A percentile compares a stretch with the other conserved stretches of the same genome.
phyloP scores from a whole-genome alignment of 2,113 vertebrate genomes.

The Gyps fulvus region DNA sequence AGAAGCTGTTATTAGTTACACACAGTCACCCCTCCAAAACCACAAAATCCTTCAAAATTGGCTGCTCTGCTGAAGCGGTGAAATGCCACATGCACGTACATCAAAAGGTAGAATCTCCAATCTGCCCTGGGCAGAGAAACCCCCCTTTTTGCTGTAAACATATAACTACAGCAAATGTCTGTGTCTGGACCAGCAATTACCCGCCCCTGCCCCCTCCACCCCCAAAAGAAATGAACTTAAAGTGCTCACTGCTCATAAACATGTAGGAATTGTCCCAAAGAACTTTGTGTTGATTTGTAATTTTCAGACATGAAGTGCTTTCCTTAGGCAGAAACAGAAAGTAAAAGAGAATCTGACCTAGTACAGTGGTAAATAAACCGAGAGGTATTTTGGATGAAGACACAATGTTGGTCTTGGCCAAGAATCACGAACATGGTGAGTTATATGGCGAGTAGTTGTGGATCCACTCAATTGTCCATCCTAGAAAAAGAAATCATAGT shows the following conservation, averaged over 20 bases:
- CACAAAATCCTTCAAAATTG: not conserved
- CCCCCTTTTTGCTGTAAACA: not conserved
- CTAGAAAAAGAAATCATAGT: not conserved
- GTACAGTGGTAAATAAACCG: not conserved
- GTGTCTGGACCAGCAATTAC: not conserved
- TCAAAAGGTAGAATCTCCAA: not conserved
- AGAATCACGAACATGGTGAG: not conserved
- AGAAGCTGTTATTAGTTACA: not conserved
- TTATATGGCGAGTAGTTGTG: not conserved
- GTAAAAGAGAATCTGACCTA: not conserved
- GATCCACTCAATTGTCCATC: not conserved
- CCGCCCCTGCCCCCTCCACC: not conserved
- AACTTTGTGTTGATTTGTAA: not conserved
- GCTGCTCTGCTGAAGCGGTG: not conserved
- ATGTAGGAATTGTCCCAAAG: not conserved
- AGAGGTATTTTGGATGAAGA: not conserved
- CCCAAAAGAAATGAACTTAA: not conserved
- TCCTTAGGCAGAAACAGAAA: not conserved
- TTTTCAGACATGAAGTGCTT: not conserved
- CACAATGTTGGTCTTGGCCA: not conserved
- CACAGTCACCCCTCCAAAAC: not conserved
- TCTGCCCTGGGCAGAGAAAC: not conserved
- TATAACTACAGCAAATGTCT: not conserved
- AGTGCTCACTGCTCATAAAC: not conserved
- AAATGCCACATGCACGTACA: fast-evolving